Conservation (phyloP, 2,888 invertebrate species). For the Lasiommata megera region DNA sequence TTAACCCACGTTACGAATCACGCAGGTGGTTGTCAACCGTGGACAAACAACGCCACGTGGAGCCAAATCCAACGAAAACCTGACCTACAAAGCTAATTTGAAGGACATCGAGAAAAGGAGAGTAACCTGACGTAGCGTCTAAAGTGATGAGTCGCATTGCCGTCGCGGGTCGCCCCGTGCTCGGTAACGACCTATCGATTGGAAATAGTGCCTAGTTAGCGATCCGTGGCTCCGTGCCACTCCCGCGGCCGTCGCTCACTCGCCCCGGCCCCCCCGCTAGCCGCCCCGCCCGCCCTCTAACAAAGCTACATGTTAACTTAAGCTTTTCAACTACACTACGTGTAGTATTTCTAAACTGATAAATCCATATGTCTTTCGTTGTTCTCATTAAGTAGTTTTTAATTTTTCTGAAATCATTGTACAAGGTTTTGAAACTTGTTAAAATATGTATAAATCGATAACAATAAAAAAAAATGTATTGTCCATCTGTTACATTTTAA, state of each 20-base stretch:
- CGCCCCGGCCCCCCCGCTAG: constrained; percentile 30
- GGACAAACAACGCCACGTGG: constrained; percentile 77
- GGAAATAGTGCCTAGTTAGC: constrained; percentile 80
- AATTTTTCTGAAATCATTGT: too few species aligned
- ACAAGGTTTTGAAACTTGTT: too few species aligned
- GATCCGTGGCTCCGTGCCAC: constrained; percentile 42
- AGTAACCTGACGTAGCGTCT: constrained; percentile 80
- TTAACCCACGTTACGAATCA: constrained; percentile 30
- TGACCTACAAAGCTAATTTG: constrained; percentile 82
- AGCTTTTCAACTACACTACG: constrained; percentile 3
- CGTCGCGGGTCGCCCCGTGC: constrained; percentile 47
- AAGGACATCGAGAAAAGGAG: constrained; percentile 82
- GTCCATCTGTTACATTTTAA: too few species aligned
- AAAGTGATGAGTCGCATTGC: constrained; percentile 79
- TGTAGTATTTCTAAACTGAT: not conserved
- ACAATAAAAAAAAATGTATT: too few species aligned
- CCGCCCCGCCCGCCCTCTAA: constrained; percentile 27
- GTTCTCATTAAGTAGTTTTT: too few species aligned
- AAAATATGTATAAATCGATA: too few species aligned
- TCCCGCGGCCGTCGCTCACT: constrained; percentile 22
- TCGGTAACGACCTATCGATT: constrained; percentile 80
- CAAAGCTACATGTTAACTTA: constrained; percentile 9
- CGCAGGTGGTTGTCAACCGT: constrained; percentile 44
- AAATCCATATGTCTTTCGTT: not conserved
- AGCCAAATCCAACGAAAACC: constrained; percentile 69